A percentile compares a stretch with the other conserved stretches of the same genome.
Conservation (phyloP, 2,113 vertebrate genomes). For the Phainopepla nitens region DNA sequence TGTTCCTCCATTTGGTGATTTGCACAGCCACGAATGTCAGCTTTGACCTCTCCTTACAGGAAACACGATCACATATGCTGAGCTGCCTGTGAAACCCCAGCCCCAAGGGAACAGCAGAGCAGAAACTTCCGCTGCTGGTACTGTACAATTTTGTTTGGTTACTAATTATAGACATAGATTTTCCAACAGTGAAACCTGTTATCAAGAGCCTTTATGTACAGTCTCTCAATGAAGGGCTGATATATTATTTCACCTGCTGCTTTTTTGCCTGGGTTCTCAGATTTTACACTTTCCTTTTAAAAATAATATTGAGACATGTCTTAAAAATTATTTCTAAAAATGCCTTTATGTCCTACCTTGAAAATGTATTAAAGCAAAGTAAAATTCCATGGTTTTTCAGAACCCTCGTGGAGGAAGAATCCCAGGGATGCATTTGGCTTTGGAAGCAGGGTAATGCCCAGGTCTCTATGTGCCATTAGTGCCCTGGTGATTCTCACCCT, state of each 20-base stretch:
- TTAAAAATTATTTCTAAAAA: neutral
- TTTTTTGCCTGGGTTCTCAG: neutral
- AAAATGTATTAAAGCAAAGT: neutral
- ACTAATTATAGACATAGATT: neutral
- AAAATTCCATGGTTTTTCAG: neutral
- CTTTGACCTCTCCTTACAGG: conserved; percentile 21
- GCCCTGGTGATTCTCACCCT: neutral
- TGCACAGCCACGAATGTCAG: neutral
- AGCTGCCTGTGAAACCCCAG: neutral
- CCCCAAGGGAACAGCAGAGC: neutral
- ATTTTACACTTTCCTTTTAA: neutral
- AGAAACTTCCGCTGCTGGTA: conserved; percentile 37
- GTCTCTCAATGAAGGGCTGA: neutral
- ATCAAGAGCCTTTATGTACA: neutral
- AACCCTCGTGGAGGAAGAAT: neutral
- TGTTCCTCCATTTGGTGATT: neutral
- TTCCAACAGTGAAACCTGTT: neutral
- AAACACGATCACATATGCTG: neutral
- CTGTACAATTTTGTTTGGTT: neutral
- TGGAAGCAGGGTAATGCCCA: neutral
- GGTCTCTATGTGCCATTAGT: neutral
- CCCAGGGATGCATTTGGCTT: neutral
- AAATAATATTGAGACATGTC: neutral
- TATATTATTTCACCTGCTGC: neutral
- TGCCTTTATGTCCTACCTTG: neutral